Conservation (phyloP, 2,888 invertebrate species). For the Oscheius sp. region DNA sequence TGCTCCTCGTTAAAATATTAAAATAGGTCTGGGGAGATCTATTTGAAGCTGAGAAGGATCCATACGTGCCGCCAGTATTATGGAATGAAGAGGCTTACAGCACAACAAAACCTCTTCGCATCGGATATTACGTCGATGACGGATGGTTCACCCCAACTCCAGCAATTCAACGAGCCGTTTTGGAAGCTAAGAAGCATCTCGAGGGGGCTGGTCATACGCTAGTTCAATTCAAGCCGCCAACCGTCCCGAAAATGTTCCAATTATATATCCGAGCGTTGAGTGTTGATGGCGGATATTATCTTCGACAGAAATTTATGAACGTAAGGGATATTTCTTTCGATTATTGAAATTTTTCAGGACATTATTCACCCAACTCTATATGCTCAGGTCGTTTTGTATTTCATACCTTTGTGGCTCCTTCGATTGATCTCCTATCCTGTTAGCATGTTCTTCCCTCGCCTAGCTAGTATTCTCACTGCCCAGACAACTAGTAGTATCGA, state of each 20-base stretch:
- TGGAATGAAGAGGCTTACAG: conserved; percentile 53
- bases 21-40: conserved; percentile 47
- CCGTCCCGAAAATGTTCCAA: conserved; percentile 41
- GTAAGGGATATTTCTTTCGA: conserved; percentile 1
- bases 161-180: conserved; percentile 53
- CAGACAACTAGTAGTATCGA: conserved; percentile 51
- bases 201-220: conserved; percentile 56
- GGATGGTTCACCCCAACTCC: conserved; percentile 64
- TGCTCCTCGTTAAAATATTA: neutral
- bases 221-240: conserved; percentile 57
- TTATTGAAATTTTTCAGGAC: conserved; percentile 40
- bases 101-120: conserved; percentile 36
- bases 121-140: conserved; percentile 62
- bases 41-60: conserved; percentile 53
- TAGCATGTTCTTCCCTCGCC: conserved; percentile 47
- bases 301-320: conserved; percentile 47
- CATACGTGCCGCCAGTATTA: conserved; percentile 60
- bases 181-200: conserved; percentile 54
- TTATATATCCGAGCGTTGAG: conserved; percentile 56
- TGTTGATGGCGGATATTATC: conserved; percentile 60
- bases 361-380: conserved; percentile 46
- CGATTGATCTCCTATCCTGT: conserved; percentile 36
- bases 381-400: conserved; percentile 44
- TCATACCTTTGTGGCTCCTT: conserved; percentile 48
- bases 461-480: conserved; percentile 42